Percentiles rank a stretch among this genome's conserved stretches.
Conservation (phyloP, 2,113 vertebrate genomes). For the Ellobius talpinus region DNA sequence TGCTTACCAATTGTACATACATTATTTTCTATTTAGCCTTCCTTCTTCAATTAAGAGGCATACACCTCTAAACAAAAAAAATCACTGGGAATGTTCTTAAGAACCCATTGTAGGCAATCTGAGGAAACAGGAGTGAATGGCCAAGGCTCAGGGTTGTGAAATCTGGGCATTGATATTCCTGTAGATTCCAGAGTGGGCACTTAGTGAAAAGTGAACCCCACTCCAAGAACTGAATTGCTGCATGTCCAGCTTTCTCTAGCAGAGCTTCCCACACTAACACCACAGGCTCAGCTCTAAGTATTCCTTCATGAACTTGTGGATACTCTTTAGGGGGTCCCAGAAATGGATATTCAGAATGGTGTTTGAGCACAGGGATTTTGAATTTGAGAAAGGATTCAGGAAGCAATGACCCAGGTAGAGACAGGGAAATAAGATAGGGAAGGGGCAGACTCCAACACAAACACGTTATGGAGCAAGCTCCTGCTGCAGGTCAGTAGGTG, state of each 20-base stretch:
- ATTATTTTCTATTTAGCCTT: constrained; percentile 57
- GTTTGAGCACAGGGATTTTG: not conserved
- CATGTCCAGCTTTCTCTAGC: not conserved
- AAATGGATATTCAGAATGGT: not conserved
- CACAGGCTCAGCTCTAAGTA: not conserved
- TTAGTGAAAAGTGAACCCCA: not conserved
- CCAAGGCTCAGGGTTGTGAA: not conserved
- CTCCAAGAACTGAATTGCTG: not conserved
- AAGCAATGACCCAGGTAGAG: not conserved
- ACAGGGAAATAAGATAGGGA: not conserved
- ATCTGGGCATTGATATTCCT: not conserved
- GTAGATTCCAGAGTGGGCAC: too few relatives aligned
- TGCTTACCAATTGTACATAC: not conserved
- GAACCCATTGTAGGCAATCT: not conserved
- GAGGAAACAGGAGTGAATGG: not conserved
- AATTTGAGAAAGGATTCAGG: not conserved
- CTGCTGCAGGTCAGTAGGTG: not conserved
- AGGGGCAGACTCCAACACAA: not conserved
- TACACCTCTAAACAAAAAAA: constrained; percentile 33
- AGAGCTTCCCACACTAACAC: not conserved
- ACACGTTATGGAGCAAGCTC: not conserved
- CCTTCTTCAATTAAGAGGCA: not conserved
- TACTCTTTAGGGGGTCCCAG: not conserved
- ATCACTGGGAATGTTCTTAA: not conserved
- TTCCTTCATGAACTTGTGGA: not conserved